Evolutionary conservation across 2,888 invertebrate species (phyloP).

Genomic region (Acrocyrtus sp.): DNA sequence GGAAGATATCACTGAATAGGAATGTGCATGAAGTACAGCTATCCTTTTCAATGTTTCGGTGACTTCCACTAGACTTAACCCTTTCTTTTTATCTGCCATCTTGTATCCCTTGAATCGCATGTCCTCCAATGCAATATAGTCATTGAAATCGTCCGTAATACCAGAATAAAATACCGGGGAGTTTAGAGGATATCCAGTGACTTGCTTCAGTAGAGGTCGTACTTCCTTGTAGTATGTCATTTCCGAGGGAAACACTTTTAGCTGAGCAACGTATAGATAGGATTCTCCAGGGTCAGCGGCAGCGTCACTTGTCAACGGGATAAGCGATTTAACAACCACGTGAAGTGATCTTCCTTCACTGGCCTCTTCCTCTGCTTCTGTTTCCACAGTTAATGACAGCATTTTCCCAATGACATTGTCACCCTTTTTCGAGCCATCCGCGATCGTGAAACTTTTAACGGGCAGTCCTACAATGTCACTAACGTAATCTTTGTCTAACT

Average conservation of each 20-base stretch:
- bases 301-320: conserved; percentile 20
- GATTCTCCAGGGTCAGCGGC: background rate
- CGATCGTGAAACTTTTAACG: conserved; percentile 3
- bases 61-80: conserved; percentile 35
- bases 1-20: conserved; percentile 2
- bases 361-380: conserved; percentile 19
- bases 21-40: conserved; percentile 51
- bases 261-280: background rate
- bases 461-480: conserved; percentile 24
- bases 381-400: conserved; percentile 17
- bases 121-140: conserved; percentile 52
- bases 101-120: conserved; percentile 49
- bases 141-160: background rate
- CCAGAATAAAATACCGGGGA: conserved; percentile 30
- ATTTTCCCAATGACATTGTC: conserved; percentile 44
- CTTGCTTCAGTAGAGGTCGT: conserved; percentile 15
- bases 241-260: conserved; percentile 26
- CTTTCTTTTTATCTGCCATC: conserved; percentile 54
- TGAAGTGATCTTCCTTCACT: background rate
- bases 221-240: conserved; percentile 27
- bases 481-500: conserved; percentile 10
- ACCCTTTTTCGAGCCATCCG: conserved; percentile 38
- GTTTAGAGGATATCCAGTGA: conserved; percentile 2
- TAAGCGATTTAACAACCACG: conserved; percentile 38
- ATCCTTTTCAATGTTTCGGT: conserved; percentile 32